Percentiles rank a stretch among this genome's conserved stretches.
phyloP scores from a whole-genome alignment of 2,797 vertebrate genomes.

The Acanthurus lineatus region DNA sequence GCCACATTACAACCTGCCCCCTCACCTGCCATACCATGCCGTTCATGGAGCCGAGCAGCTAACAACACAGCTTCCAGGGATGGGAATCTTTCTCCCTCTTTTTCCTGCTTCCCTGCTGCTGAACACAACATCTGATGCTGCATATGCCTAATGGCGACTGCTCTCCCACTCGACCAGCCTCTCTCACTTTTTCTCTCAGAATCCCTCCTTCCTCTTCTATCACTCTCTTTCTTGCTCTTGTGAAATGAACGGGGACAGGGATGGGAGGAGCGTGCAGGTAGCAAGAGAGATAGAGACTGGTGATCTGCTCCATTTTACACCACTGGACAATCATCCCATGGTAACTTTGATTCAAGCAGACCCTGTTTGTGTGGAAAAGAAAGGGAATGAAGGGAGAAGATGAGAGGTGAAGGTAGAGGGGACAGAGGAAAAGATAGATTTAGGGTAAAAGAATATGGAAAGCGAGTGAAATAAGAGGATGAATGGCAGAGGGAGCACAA shows the following conservation, averaged over 20 bases:
- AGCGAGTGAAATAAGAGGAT: not conserved
- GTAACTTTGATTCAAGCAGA: not conserved
- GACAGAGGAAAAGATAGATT: not conserved
- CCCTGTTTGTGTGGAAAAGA: slow-evolving; percentile 11
- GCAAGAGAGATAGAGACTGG: slow-evolving; percentile 26
- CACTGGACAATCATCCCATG: slow-evolving; percentile 1
- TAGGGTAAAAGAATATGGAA: not conserved
- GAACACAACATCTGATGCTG: slow-evolving; percentile 73
- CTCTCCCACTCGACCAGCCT: slow-evolving; percentile 66
- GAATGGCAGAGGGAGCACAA: slow-evolving; percentile 4
- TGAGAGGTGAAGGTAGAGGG: not conserved
- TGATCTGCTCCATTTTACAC: slow-evolving; percentile 45
- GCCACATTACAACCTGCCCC: slow-evolving; percentile 45
- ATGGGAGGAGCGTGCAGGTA: slow-evolving; percentile 63
- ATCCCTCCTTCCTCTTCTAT: slow-evolving; percentile 73
- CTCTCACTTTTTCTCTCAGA: slow-evolving; percentile 65
- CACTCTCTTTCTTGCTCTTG: slow-evolving; percentile 68
- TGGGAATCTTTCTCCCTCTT: slow-evolving; percentile 43
- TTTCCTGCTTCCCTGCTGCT: slow-evolving; percentile 49
- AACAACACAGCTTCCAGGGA: slow-evolving; percentile 59
- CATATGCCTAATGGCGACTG: slow-evolving; percentile 76
- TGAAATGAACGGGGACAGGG: slow-evolving; percentile 60
- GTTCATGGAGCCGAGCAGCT: slow-evolving; percentile 45
- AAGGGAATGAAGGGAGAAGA: not conserved
- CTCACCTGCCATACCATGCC: slow-evolving; percentile 72